Evolutionary conservation across 1,140 invertebrate genomes (phyloP).

Genomic region (Heliothis virescens): DNA sequence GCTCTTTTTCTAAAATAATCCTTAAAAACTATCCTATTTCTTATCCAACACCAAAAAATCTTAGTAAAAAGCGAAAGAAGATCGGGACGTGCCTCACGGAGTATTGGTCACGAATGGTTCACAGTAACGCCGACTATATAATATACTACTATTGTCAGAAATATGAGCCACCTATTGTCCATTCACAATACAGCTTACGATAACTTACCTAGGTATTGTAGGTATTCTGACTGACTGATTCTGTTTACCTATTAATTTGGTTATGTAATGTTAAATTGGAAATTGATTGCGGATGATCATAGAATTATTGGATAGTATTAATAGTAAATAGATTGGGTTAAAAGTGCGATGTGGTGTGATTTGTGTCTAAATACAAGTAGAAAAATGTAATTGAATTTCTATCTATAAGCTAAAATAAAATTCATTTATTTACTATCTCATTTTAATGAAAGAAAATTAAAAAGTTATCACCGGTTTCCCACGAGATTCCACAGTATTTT

Average conservation of each 20-base stretch:
- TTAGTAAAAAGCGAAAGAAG: constrained; percentile 41
- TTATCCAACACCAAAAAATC: constrained; percentile 10
- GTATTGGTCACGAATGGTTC: constrained; percentile 60
- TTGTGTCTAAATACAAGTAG: too few relatives aligned
- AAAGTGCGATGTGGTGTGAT: too few relatives aligned
- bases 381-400: too few relatives aligned
- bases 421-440: neutral
- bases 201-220: neutral
- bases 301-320: too few relatives aligned
- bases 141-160: constrained; percentile 43
- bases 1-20: too few relatives aligned
- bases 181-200: neutral
- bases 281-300: too few relatives aligned
- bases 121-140: constrained; percentile 28
- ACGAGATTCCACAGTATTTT: neutral
- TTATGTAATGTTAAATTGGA: neutral
- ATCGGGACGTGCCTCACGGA: constrained; percentile 66
- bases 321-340: too few relatives aligned
- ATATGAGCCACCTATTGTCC: constrained; percentile 5
- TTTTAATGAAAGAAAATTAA: neutral
- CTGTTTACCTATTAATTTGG: neutral
- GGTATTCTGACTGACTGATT: neutral
- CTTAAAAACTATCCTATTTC: neutral
- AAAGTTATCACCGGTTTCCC: neutral
- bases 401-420: too few relatives aligned